Base-by-base conservation (phyloP, 1,140 invertebrate genomes). In the Pentalonia nigronervosa region DNA sequence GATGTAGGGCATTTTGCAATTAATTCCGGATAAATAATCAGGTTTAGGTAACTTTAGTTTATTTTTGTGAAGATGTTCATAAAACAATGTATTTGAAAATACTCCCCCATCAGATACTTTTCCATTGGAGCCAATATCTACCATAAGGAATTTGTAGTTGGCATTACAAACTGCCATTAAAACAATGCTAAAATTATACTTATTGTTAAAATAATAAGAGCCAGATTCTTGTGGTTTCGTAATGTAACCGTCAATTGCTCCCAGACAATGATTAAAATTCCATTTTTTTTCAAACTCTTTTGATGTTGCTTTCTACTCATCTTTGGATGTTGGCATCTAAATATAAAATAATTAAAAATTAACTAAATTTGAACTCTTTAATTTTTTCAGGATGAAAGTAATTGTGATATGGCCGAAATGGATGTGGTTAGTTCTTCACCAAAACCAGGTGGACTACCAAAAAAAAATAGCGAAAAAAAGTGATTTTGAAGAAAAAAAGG, bases 201-300 rank as follows among this genome's bases (percentile, higher is more conserved):
- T 96, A 94, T 96, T 96, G 94, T 96, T 96, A 94, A 95, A 96
- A 94, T 95, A 96, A 36, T 94, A 92, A 14, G 95, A 95, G 88
- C 95, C 95, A 94, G 94, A 94, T 90, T 95, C 94, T 88, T 94
- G 93, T 84, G 95, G 95, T 84, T 92, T 89, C 93, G 94, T 94
- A 93, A 95, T 95, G 91, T 94, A 94, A 23, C 95, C 95, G 94
- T 96, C 95, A 14, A 96, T 94, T 9, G 95, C 95, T 36, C 95
- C 95, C 56, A 95, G 93, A 94, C 95, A 96, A 90, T 95, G 94
- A 30, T 95, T 96, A 94, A 96, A 96, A 94, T 95, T 95, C 95
- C 95, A 96, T 94, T 91, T 94, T 87, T 94, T 92, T 94, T 95
- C 94, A 95, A 95, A 95, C 91, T 94, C 88, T 81, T 94, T 90